Conservation (phyloP, 1,140 invertebrate species). For the Samia ricini region DNA sequence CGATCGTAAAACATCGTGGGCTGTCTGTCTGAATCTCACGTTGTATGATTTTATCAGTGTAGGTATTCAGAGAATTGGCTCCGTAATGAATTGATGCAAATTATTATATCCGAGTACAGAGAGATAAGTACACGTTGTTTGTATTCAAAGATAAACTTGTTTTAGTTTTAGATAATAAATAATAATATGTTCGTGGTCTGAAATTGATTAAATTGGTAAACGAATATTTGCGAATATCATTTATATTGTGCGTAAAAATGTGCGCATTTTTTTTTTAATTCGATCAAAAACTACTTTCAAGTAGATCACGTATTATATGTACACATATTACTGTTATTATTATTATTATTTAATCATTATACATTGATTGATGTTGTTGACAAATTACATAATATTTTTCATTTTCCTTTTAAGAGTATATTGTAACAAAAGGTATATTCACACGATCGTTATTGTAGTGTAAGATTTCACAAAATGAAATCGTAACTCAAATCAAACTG, state of each 20-base stretch:
- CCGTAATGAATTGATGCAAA: slow-evolving; percentile 55
- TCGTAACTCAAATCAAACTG: slow-evolving; percentile 67
- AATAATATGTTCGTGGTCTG: too few relatives aligned
- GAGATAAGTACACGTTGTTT: slow-evolving; percentile 71
- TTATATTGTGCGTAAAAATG: background rate
- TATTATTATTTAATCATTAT: background rate
- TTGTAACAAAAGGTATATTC: slow-evolving; percentile 9
- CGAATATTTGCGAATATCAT: background rate
- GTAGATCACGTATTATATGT: background rate
- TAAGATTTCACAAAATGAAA: slow-evolving; percentile 52
- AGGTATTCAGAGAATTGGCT: background rate
- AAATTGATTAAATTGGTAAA: background rate
- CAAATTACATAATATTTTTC: background rate
- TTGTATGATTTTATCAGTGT: background rate
- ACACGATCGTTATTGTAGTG: slow-evolving; percentile 24
- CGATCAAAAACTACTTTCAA: background rate
- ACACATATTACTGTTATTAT: background rate
- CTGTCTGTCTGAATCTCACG: background rate
- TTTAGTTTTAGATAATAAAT: background rate
- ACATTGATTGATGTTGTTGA: too few relatives aligned
- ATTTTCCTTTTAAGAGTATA: slow-evolving; percentile 33
- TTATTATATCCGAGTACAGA: slow-evolving; percentile 71
- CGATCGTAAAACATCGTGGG: background rate
- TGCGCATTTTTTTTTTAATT: background rate
- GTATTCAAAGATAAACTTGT: slow-evolving; percentile 52